Evolutionary conservation across 1,140 invertebrate genomes (phyloP).

Genomic region (Oryctes rhinoceros): DNA sequence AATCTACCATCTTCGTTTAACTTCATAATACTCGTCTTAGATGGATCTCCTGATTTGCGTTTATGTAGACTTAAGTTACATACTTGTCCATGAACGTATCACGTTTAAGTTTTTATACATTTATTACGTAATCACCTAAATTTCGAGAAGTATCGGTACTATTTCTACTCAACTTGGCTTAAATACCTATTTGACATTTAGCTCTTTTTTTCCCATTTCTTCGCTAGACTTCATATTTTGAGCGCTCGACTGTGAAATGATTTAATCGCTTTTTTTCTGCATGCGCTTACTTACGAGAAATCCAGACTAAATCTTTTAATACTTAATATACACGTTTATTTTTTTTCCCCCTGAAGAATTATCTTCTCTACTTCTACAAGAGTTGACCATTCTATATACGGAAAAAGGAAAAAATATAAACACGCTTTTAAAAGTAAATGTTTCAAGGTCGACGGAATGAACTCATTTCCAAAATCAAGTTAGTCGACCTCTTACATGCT

Average conservation of each 20-base stretch:
- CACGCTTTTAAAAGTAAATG: conserved; percentile 28
- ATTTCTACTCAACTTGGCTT: neutral
- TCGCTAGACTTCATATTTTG: conserved; percentile 12
- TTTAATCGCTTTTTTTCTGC: neutral
- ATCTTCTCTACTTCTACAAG: neutral
- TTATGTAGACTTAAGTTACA: too few species aligned
- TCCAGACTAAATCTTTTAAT: neutral
- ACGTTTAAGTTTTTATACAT: neutral
- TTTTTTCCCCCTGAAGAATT: neutral
- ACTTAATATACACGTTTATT: neutral
- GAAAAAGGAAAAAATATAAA: conserved; percentile 33
- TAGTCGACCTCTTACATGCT: conserved; percentile 38
- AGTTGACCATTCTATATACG: neutral
- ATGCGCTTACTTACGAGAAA: neutral
- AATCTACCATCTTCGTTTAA: too few species aligned
- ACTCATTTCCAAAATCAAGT: conserved; percentile 40
- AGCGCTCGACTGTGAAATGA: neutral
- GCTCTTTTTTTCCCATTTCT: neutral
- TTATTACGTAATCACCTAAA: neutral
- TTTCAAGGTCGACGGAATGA: conserved; percentile 38
- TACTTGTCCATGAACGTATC: too few species aligned
- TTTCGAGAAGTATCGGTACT: neutral
- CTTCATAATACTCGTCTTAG: too few species aligned
- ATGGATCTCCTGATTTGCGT: too few species aligned
- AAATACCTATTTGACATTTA: conserved; percentile 5